Conservation (phyloP, 2,888 invertebrate species). For the Pelosia muscerda region DNA sequence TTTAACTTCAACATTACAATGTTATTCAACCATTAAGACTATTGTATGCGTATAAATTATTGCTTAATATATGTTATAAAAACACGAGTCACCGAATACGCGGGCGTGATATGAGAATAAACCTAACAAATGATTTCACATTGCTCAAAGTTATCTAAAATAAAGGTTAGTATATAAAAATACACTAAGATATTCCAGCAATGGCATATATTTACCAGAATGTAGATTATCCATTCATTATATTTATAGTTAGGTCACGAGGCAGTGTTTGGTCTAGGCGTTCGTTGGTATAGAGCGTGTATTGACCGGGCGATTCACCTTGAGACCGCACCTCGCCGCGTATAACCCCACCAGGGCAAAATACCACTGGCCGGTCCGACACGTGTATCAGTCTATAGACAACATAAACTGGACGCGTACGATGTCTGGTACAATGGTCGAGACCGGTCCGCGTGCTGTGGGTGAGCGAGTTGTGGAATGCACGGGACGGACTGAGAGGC, state of each 20-base stretch:
- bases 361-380: constrained; percentile 57
- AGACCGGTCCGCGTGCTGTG: constrained; percentile 84
- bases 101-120: constrained; percentile 19
- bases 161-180: constrained; percentile 21
- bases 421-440: constrained; percentile 80
- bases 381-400: constrained; percentile 60
- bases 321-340: constrained; percentile 79
- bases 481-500: constrained; percentile 77
- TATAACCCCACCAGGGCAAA: constrained; percentile 69
- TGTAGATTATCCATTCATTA: constrained; percentile 58
- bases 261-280: constrained; percentile 82
- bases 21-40: constrained; percentile 22
- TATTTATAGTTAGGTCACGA: constrained; percentile 76
- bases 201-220: constrained; percentile 61
- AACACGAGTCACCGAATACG: constrained; percentile 16
- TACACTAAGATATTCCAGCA: constrained; percentile 41
- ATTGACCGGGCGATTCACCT: constrained; percentile 85
- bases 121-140: constrained; percentile 6
- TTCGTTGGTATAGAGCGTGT: constrained; percentile 75
- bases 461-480: constrained; percentile 86
- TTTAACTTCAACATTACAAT: constrained; percentile 32
- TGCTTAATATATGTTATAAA: constrained; percentile 18
- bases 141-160: constrained; percentile 15
- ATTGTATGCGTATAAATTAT: constrained; percentile 15
- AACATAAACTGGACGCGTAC: constrained; percentile 69